Conservation (phyloP, 2,888 invertebrate genomes). For the Sepiola atlantica region DNA sequence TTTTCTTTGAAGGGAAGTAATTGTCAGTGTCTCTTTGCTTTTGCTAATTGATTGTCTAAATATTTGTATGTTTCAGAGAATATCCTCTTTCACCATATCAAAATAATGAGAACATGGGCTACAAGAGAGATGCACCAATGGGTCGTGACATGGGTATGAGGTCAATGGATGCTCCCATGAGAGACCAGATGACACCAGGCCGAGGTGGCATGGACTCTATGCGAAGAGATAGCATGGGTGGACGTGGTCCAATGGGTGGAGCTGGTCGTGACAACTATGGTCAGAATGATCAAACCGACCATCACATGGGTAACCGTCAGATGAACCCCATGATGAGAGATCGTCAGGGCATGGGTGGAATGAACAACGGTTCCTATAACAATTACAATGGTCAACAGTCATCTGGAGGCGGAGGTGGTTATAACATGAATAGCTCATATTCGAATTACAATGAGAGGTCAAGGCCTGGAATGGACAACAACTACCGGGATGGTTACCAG, state of each 20-base stretch:
- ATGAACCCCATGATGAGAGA: slow-evolving; percentile 47
- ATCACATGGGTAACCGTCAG: slow-evolving; percentile 33
- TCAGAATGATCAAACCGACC: slow-evolving; percentile 33
- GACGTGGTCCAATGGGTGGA: slow-evolving; percentile 40
- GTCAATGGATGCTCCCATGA: slow-evolving; percentile 14
- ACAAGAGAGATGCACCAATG: slow-evolving; percentile 44
- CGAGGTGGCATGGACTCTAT: slow-evolving; percentile 44
- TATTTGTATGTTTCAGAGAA: slow-evolving; percentile 6
- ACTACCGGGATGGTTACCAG: slow-evolving; percentile 1
- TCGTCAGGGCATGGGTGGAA: slow-evolving; percentile 40
- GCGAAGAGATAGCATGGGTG: slow-evolving; percentile 44
- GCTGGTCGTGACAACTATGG: not conserved
- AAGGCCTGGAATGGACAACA: slow-evolving; percentile 41
- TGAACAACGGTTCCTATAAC: not conserved
- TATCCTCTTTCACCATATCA: not conserved
- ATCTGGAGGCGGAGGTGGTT: not conserved
- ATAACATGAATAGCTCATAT: slow-evolving; percentile 44
- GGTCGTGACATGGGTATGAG: slow-evolving; percentile 47
- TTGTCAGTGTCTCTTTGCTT: not conserved
- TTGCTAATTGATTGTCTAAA: not conserved
- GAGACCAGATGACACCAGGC: slow-evolving; percentile 38
- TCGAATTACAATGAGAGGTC: slow-evolving; percentile 32
- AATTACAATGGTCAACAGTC: not conserved
- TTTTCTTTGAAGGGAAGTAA: not conserved
- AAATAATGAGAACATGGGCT: slow-evolving; percentile 42